phyloP scores from a whole-genome alignment of 2,113 vertebrate species.

The Antennarius striatus region DNA sequence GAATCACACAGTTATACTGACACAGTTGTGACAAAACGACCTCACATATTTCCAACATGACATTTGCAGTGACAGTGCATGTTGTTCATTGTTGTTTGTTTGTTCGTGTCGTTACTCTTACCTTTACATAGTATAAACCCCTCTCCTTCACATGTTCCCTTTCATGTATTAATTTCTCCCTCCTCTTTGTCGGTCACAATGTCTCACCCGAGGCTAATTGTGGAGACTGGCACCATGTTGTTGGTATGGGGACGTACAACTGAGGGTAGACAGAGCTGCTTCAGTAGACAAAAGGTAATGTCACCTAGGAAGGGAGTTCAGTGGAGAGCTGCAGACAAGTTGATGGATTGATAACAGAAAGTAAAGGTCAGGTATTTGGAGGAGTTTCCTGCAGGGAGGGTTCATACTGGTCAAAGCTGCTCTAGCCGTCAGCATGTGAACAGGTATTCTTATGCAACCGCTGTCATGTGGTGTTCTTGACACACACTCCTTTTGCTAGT shows the following conservation, averaged over 20 bases:
- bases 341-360: slow-evolving; percentile 1
- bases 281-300: slow-evolving; percentile 20
- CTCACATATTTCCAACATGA: background rate
- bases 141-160: background rate
- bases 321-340: background rate
- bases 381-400: slow-evolving; percentile 12
- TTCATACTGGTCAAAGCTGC: slow-evolving; percentile 30
- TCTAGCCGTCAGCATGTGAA: slow-evolving; percentile 33
- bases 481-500: slow-evolving; percentile 49
- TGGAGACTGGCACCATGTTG: slow-evolving; percentile 51
- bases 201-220: slow-evolving; percentile 49
- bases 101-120: background rate
- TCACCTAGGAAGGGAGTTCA: background rate
- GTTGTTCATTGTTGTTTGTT: background rate
- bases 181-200: background rate
- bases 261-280: background rate
- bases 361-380: background rate
- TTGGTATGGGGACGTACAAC: slow-evolving; percentile 53
- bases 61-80: background rate
- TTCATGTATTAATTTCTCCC: slow-evolving; percentile 21
- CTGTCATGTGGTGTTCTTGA: slow-evolving; percentile 39
- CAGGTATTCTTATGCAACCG: slow-evolving; percentile 68
- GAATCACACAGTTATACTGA: slow-evolving; percentile 39
- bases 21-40: slow-evolving; percentile 16
- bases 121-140: slow-evolving; percentile 1